Evolutionary conservation across 2,888 invertebrate species (phyloP).

Genomic region (Hedya salicella): DNA sequence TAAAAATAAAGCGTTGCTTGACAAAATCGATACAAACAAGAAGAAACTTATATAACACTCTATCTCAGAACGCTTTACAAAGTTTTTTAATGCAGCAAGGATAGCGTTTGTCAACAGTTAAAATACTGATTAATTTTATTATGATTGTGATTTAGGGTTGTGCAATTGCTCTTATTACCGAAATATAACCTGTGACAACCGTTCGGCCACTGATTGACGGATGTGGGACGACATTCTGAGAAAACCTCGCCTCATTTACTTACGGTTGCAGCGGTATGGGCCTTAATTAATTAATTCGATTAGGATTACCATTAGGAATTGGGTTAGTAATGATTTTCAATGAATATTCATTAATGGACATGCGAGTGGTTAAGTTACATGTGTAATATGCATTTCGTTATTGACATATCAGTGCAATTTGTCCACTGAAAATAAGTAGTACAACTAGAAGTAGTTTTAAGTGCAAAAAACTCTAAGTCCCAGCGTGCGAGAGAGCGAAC

Average conservation of each 20-base stretch:
- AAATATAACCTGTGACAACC: slow-evolving; percentile 34
- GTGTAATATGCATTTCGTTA: slow-evolving; percentile 10
- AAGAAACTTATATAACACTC: no score
- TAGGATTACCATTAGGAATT: slow-evolving; percentile 36
- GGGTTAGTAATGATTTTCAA: slow-evolving; percentile 31
- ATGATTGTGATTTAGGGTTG: not conserved
- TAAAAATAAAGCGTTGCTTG: no score
- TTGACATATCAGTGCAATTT: not conserved
- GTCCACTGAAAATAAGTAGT: not conserved
- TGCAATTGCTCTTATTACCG: slow-evolving; percentile 26
- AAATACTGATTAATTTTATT: slow-evolving; percentile 1
- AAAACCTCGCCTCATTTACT: slow-evolving; percentile 30
- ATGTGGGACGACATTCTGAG: slow-evolving; percentile 30
- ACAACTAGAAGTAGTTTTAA: no score
- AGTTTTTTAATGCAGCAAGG: no score
- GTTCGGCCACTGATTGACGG: slow-evolving; percentile 32
- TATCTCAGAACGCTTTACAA: no score
- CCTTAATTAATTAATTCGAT: slow-evolving; percentile 37
- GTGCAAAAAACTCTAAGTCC: no score
- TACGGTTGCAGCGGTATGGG: slow-evolving; percentile 21
- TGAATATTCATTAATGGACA: slow-evolving; percentile 35
- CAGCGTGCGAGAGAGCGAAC: no score
- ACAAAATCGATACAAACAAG: no score
- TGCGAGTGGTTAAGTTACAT: slow-evolving; percentile 13
- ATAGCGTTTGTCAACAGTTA: not conserved